These are phyloP conservation scores for Aphis craccivora DNA, from an alignment of 1,140 invertebrate genomes.

Conservation along the genomic window DNA sequence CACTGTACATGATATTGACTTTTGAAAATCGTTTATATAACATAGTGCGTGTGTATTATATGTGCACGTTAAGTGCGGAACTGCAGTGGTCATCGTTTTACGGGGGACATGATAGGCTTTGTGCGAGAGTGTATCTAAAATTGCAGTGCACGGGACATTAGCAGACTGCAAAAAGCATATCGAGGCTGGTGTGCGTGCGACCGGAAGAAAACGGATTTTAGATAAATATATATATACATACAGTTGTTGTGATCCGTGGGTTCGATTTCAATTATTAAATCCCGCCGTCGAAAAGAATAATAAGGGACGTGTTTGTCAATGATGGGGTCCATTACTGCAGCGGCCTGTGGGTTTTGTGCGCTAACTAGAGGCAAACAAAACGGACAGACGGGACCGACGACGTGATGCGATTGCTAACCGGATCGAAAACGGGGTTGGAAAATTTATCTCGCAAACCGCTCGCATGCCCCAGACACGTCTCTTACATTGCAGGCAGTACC, in stretches of 20 bases:
- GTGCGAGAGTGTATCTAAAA: background rate
- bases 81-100: background rate
- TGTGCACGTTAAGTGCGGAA: constrained; percentile 20
- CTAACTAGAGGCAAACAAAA: constrained; percentile 57
- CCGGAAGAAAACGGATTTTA: constrained; percentile 39
- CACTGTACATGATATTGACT: background rate
- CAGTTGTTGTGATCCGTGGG: background rate
- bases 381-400: background rate
- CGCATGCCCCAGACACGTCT: background rate
- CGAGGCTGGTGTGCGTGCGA: background rate
- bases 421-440: constrained; percentile 27
- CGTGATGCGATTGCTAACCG: constrained; percentile 55
- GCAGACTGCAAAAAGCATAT: background rate
- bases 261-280: constrained; percentile 55
- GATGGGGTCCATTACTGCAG: constrained; percentile 23
- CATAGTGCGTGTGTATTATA: background rate
- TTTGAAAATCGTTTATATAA: background rate
- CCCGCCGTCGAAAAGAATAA: background rate
- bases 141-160: background rate
- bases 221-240: background rate
- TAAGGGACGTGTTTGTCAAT: constrained; percentile 42
- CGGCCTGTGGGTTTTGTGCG: constrained; percentile 36
- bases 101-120: background rate
- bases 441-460: background rate
- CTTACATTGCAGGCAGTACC: background rate